Evolutionary conservation across 2,113 vertebrate species (phyloP).

Genomic region (Boulengerochromis microlepis): DNA sequence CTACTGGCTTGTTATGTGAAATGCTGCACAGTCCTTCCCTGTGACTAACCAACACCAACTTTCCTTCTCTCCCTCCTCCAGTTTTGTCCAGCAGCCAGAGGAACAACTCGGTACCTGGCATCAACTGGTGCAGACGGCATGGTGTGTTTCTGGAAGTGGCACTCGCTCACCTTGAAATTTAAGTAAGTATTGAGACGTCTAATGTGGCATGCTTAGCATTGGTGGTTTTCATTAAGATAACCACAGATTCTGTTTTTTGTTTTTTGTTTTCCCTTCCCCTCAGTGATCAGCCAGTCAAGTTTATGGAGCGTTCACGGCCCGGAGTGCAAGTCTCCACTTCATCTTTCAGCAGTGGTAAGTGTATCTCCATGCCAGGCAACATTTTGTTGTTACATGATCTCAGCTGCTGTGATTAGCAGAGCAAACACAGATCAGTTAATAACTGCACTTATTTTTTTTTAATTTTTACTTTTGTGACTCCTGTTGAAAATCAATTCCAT

Average conservation of each 20-base stretch:
- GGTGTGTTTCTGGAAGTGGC: slow-evolving; percentile 99
- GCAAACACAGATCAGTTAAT: not conserved
- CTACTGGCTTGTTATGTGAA: not conserved
- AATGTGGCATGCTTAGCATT: not conserved
- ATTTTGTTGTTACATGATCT: not conserved
- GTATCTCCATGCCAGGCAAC: not conserved
- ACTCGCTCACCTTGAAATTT: slow-evolving; percentile 88
- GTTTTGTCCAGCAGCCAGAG: slow-evolving; percentile 90
- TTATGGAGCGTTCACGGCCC: slow-evolving; percentile 91
- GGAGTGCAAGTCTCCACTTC: slow-evolving; percentile 96
- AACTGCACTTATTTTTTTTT: accelerated
- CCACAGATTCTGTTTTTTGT: not conserved
- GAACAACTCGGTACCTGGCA: slow-evolving; percentile 87
- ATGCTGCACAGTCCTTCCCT: not conserved
- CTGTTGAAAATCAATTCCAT: not conserved
- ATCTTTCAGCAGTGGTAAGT: slow-evolving; percentile 92
- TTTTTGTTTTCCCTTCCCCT: not conserved
- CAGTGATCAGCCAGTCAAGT: slow-evolving; percentile 93
- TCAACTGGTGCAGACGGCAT: slow-evolving; percentile 97
- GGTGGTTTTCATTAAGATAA: not conserved
- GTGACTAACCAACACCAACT: not conserved
- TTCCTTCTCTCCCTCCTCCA: slow-evolving; percentile 27
- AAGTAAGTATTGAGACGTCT: slow-evolving; percentile 68
- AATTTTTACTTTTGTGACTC: not conserved
- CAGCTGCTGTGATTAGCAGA: not conserved